Evolutionary conservation across 2,888 invertebrate species (phyloP).

Genomic region (Muscina levida): DNA sequence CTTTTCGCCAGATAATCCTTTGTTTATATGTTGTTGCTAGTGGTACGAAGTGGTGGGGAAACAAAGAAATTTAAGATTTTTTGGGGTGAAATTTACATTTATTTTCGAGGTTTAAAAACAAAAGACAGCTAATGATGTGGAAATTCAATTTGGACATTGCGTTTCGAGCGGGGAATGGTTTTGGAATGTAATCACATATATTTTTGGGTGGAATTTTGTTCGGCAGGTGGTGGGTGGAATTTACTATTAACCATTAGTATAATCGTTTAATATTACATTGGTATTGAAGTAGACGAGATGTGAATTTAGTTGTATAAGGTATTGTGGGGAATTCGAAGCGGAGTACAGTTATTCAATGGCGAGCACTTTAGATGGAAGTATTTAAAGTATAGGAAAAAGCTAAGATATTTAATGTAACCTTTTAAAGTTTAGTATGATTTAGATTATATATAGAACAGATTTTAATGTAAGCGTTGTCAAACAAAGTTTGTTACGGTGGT

Average conservation of each 20-base stretch:
- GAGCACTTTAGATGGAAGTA: too few species aligned
- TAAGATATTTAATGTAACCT: too few species aligned
- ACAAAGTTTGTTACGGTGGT: too few species aligned
- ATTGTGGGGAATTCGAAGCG: too few species aligned
- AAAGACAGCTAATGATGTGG: conserved; percentile 62
- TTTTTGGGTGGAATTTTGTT: not conserved
- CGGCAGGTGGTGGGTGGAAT: not conserved
- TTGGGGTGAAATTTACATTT: conserved; percentile 47
- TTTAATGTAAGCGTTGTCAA: too few species aligned
- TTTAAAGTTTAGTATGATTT: too few species aligned
- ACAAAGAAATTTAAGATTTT: conserved; percentile 44
- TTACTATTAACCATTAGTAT: not conserved
- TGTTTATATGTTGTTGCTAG: conserved; percentile 11
- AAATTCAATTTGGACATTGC: conserved; percentile 42
- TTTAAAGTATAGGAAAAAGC: too few species aligned
- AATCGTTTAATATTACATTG: too few species aligned
- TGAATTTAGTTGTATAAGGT: too few species aligned
- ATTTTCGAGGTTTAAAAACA: conserved; percentile 48
- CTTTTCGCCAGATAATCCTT: conserved; percentile 56
- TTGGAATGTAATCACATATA: not conserved
- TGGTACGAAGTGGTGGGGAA: not conserved
- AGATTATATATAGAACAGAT: too few species aligned
- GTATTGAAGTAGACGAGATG: too few species aligned
- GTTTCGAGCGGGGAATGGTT: not conserved
- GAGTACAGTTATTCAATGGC: too few species aligned